Evolutionary conservation across 2,113 vertebrate species (phyloP).

Genomic region (Saiga tatarica): DNA sequence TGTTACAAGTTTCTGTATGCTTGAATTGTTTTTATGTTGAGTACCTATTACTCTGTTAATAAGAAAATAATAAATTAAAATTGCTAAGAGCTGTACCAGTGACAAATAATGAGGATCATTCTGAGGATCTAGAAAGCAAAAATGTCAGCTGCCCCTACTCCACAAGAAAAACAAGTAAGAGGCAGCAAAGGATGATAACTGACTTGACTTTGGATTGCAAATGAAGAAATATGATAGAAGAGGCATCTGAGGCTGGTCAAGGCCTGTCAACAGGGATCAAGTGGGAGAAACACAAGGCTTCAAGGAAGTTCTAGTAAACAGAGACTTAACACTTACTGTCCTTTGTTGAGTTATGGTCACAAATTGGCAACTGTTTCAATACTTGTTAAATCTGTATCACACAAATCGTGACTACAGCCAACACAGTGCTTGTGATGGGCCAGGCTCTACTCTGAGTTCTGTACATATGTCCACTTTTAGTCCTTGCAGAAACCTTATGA

Average conservation of each 20-base stretch:
- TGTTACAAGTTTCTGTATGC: neutral
- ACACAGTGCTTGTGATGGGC: neutral
- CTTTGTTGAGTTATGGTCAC: neutral
- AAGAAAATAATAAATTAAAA: slow-evolving; percentile 8
- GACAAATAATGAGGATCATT: neutral
- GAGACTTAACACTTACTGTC: neutral
- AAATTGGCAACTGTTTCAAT: neutral
- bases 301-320: neutral
- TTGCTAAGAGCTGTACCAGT: neutral
- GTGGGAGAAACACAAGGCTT: neutral
- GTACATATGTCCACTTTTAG: neutral
- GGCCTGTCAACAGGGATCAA: neutral
- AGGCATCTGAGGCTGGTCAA: neutral
- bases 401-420: neutral
- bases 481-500: neutral
- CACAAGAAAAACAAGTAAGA: neutral
- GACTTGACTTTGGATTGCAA: neutral
- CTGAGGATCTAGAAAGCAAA: neutral
- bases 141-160: too few relatives aligned
- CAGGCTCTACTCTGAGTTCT: neutral
- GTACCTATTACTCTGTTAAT: neutral
- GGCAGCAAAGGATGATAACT: neutral
- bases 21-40: slow-evolving; percentile 28
- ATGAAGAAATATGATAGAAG: neutral
- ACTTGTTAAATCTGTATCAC: neutral